Evolutionary conservation across 2,113 vertebrate species (phyloP).

Genomic region (Myotis lucifugus): DNA sequence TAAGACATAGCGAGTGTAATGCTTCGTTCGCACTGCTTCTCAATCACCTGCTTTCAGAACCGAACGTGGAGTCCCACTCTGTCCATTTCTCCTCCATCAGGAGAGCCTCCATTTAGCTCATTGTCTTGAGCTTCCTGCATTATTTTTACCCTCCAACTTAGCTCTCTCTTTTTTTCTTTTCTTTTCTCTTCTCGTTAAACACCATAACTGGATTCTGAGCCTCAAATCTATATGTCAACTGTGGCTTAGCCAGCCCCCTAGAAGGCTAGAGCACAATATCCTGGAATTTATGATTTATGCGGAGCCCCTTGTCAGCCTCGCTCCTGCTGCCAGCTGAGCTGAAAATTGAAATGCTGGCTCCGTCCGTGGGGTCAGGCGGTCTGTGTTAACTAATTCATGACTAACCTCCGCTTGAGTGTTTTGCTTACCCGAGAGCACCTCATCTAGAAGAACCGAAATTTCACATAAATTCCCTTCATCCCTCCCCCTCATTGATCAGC

Average conservation of each 20-base stretch:
- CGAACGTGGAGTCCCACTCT: constrained; percentile 26
- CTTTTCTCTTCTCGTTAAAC: constrained; percentile 11
- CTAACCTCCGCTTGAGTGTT: constrained; percentile 56
- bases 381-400: constrained; percentile 73
- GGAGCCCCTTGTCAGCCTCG: constrained; percentile 34
- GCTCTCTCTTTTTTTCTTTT: constrained; percentile 13
- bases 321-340: constrained; percentile 75
- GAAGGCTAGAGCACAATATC: constrained; percentile 63
- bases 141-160: background rate
- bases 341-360: constrained; percentile 76
- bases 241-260: constrained; percentile 22
- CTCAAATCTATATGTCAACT: constrained; percentile 64
- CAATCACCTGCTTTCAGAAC: constrained; percentile 32
- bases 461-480: constrained; percentile 38
- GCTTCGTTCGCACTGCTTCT: constrained; percentile 43
- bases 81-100: constrained; percentile 10
- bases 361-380: constrained; percentile 27
- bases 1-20: constrained; percentile 25
- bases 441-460: constrained; percentile 53
- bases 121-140: background rate
- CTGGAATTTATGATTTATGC: constrained; percentile 70
- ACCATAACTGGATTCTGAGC: constrained; percentile 33
- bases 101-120: constrained; percentile 9
- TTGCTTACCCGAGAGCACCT: constrained; percentile 45
- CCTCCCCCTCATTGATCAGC: constrained; percentile 32